Base-by-base conservation (phyloP, 2,797 vertebrate species). In the Pristis pectinata region DNA sequence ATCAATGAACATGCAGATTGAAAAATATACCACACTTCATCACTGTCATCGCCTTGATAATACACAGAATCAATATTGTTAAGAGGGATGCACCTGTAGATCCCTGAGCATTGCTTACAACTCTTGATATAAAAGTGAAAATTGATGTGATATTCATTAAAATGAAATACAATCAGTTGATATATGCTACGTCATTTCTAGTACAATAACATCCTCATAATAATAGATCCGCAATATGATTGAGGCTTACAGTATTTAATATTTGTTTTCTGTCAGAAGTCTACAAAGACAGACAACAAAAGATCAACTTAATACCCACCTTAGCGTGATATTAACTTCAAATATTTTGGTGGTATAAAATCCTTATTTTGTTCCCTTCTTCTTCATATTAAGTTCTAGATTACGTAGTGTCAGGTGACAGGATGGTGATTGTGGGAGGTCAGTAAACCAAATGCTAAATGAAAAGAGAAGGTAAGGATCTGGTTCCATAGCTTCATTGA, bases 31-130 rank as follows among this genome's bases (percentile, higher is more conserved):
- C 67, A 30, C 24, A 93, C 37, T 30, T 72, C 92, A 93, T 93
- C 24, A 70, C 44, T 74, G 67, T 70, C 67, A 74, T 49, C 59
- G 74, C 41, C 10, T 49, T 30, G 49, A 34, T 74, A 24, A 64
- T 70, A 72, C 4, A 93, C 67, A 93, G 67, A 93, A 74, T 49
- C 34, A 92, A 67, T 37, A 92, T 41, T 70, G 64, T 22, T 53
- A 74, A 72, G 41, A 72, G 19, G 96, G 95, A 95, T 96, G 95
- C 96, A 96, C 96, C 97, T 97, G 97, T 96, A 95, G 95, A 41
- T 95, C 67, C 96, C 96, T 96, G 96, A 95, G 95, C 95, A 95
- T 94, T 49, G 67, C 37, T 41, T 44, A 72, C 89, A 0, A 0
- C 85, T 95, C 92, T 95, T 96, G 95, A 95, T 95, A 95, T 95